A percentile compares a stretch with the other conserved stretches of the same genome.
These are phyloP conservation scores for Pammene aurita DNA, from an alignment of 2,888 invertebrate genomes.

Conservation along the genomic window DNA sequence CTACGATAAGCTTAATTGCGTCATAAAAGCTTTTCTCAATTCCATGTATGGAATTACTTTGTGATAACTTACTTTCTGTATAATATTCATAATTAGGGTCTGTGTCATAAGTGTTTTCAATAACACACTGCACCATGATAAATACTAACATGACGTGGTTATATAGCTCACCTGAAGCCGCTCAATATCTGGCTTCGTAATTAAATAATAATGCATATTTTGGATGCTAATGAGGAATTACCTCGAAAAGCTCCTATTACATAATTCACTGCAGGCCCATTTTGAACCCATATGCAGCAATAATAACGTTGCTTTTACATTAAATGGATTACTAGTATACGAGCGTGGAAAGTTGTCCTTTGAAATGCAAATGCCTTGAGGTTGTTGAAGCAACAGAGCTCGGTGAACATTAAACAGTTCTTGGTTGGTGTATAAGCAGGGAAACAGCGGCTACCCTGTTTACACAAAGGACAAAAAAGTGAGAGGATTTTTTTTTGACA, in stretches of 20 bases:
- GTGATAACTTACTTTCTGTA: too few species aligned
- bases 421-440: neutral
- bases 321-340: neutral
- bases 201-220: slow-evolving; percentile 28
- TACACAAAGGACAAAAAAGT: too few species aligned
- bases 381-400: neutral
- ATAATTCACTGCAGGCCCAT: neutral
- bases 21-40: too few species aligned
- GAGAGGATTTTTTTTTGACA: too few species aligned
- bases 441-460: too few species aligned
- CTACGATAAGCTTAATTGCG: too few species aligned
- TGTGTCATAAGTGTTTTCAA: neutral
- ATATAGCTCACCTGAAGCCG: neutral
- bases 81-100: too few species aligned
- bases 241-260: neutral
- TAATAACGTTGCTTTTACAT: neutral
- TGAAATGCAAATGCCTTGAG: slow-evolving; percentile 13
- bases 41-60: too few species aligned
- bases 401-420: neutral
- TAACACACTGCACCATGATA: neutral
- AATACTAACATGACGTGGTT: neutral
- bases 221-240: slow-evolving; percentile 17
- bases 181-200: slow-evolving; percentile 1
- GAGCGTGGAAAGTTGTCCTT: slow-evolving; percentile 1
- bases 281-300: neutral